These are phyloP conservation scores for Rhinichthys osculus DNA, from an alignment of 2,797 vertebrate species.

Conservation along the genomic window DNA sequence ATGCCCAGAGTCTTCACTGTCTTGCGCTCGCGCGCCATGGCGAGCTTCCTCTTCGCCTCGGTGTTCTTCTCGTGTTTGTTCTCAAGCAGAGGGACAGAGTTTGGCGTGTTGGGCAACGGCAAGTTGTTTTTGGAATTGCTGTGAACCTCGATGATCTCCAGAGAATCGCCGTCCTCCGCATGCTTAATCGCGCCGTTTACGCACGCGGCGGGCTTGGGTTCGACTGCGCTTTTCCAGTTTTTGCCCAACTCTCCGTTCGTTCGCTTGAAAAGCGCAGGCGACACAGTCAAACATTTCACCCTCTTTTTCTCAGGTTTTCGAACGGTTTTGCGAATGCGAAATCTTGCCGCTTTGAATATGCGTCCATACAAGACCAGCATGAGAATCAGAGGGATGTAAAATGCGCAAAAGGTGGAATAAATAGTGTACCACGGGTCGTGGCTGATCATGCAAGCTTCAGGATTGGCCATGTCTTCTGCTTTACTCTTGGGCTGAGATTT, in stretches of 20 bases:
- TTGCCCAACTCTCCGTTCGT: constrained; percentile 78
- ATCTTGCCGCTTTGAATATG: constrained; percentile 95
- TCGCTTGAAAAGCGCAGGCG: constrained; percentile 79
- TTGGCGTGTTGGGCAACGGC: constrained; percentile 79
- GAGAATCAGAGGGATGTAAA: constrained; percentile 92
- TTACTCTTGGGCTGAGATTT: constrained; percentile 85
- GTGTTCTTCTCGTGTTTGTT: constrained; percentile 87
- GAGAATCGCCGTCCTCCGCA: constrained; percentile 83
- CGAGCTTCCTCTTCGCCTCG: constrained; percentile 92
- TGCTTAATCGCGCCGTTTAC: constrained; percentile 86
- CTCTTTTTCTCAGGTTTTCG: constrained; percentile 81
- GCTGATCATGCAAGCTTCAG: constrained; percentile 89
- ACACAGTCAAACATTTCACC: constrained; percentile 78
- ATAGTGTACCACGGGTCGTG: constrained; percentile 92
- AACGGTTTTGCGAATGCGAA: constrained; percentile 93
- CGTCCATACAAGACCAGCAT: constrained; percentile 96
- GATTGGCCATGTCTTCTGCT: constrained; percentile 87
- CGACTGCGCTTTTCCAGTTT: constrained; percentile 84
- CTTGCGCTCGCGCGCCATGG: constrained; percentile 94
- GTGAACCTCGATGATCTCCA: constrained; percentile 92
- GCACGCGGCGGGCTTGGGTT: constrained; percentile 77
- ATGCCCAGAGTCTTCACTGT: constrained; percentile 97
- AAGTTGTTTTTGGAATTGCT: constrained; percentile 83
- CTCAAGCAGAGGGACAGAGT: constrained; percentile 77
- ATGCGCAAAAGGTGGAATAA: constrained; percentile 94